phyloP scores from a whole-genome alignment of 2,888 invertebrate genomes.

The Coleophora flavipennella region DNA sequence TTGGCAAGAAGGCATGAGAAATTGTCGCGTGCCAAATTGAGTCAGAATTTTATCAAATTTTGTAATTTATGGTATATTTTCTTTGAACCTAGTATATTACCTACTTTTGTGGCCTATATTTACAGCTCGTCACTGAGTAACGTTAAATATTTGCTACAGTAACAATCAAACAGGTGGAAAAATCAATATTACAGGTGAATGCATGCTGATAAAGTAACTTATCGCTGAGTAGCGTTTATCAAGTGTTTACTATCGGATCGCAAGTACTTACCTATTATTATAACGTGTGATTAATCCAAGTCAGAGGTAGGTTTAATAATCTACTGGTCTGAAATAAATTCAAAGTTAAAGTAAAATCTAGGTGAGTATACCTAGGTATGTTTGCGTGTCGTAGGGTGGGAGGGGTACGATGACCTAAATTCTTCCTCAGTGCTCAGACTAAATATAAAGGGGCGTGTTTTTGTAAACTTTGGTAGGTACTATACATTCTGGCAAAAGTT shows the following conservation, averaged over 20 bases:
- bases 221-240: constrained; percentile 35
- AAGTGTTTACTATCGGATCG: constrained; percentile 19
- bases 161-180: constrained; percentile 39
- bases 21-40: too few relatives aligned
- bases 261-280: too few relatives aligned
- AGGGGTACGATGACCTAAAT: background rate
- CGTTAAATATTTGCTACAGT: constrained; percentile 30
- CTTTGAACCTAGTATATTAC: too few relatives aligned
- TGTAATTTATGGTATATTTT: too few relatives aligned
- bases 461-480: too few relatives aligned
- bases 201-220: constrained; percentile 6
- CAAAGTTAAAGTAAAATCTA: too few relatives aligned
- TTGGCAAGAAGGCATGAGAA: too few relatives aligned
- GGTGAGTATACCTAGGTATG: too few relatives aligned
- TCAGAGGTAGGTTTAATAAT: too few relatives aligned
- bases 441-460: background rate
- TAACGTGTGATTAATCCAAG: too few relatives aligned
- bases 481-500: background rate
- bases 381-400: background rate
- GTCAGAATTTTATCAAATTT: too few relatives aligned
- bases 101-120: constrained; percentile 3
- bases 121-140: constrained; percentile 17
- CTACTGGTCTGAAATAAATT: too few relatives aligned
- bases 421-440: background rate
- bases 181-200: constrained; percentile 55